Evolutionary conservation across 1,140 invertebrate species (phyloP).

Genomic region (Pantala flavescens): DNA sequence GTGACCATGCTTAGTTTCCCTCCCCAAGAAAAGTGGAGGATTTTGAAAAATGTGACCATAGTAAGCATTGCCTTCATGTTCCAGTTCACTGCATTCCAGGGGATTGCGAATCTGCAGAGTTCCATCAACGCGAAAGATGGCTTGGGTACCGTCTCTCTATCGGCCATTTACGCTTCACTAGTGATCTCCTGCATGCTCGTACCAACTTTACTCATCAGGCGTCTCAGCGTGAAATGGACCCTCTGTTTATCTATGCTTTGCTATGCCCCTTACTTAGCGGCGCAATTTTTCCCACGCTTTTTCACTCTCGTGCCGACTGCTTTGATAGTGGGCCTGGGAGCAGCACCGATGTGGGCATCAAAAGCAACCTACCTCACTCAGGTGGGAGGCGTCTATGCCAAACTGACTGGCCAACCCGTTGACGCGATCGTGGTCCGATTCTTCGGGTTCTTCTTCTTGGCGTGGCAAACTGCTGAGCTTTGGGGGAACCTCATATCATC

Average conservation of each 20-base stretch:
- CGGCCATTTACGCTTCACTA: conserved; percentile 77
- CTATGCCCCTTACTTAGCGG: conserved; percentile 86
- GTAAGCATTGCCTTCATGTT: conserved; percentile 84
- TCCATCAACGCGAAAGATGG: conserved; percentile 75
- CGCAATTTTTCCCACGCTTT: conserved; percentile 83
- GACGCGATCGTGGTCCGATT: conserved; percentile 88
- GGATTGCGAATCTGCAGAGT: conserved; percentile 79
- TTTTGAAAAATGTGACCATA: conserved; percentile 75
- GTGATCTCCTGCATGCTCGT: conserved; percentile 88
- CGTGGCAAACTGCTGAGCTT: conserved; percentile 89
- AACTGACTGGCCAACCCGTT: conserved; percentile 71
- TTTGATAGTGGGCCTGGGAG: conserved; percentile 76
- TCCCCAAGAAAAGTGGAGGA: conserved; percentile 71
- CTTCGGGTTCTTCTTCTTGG: conserved; percentile 96
- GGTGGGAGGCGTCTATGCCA: conserved; percentile 77
- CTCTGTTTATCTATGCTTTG: conserved; percentile 81
- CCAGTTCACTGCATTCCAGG: conserved; percentile 86
- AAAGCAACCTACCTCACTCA: conserved; percentile 93
- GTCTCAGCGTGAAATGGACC: conserved; percentile 91
- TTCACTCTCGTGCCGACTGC: conserved; percentile 88
- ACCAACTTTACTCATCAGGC: conserved; percentile 77
- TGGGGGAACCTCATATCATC: conserved; percentile 97
- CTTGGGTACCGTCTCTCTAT: conserved; percentile 70
- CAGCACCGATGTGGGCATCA: conserved; percentile 92
- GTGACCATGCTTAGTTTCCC: conserved; percentile 21